These are phyloP conservation scores for Leptestheria dahalacensis DNA, from an alignment of 1,140 invertebrate species.

Conservation along the genomic window DNA sequence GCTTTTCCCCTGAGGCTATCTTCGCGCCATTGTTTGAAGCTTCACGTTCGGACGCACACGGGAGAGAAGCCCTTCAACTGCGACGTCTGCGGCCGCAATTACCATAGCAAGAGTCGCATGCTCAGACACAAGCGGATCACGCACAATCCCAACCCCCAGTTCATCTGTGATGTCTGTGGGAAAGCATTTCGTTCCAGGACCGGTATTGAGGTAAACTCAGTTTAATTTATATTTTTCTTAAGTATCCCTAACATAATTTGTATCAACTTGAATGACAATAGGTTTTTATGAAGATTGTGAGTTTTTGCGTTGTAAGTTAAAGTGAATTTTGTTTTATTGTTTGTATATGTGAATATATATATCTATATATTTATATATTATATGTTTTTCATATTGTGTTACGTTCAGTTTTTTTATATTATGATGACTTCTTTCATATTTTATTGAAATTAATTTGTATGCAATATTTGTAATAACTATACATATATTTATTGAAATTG, in stretches of 20 bases:
- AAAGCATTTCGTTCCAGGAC: not conserved
- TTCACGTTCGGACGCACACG: constrained; percentile 84
- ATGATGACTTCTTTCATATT: no score
- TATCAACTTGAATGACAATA: no score
- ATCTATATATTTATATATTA: no score
- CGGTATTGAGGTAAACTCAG: not conserved
- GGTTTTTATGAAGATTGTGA: no score
- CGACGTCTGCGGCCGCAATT: constrained; percentile 95
- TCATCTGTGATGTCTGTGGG: not conserved
- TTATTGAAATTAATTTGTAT: no score
- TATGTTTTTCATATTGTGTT: no score
- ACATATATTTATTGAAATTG: no score
- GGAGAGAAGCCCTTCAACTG: constrained; percentile 97
- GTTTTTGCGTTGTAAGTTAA: no score
- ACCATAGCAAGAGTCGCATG: not conserved
- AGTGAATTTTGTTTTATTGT: no score
- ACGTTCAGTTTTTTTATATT: no score
- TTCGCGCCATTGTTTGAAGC: constrained; percentile 45
- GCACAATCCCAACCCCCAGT: not conserved
- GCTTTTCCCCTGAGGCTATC: not conserved
- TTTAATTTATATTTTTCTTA: not conserved
- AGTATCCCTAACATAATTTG: not conserved
- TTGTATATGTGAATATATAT: no score
- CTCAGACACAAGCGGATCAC: not conserved
- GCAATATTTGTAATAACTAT: no score